Conservation (phyloP, 2,113 vertebrate genomes). For the Phodopus roborovskii region DNA sequence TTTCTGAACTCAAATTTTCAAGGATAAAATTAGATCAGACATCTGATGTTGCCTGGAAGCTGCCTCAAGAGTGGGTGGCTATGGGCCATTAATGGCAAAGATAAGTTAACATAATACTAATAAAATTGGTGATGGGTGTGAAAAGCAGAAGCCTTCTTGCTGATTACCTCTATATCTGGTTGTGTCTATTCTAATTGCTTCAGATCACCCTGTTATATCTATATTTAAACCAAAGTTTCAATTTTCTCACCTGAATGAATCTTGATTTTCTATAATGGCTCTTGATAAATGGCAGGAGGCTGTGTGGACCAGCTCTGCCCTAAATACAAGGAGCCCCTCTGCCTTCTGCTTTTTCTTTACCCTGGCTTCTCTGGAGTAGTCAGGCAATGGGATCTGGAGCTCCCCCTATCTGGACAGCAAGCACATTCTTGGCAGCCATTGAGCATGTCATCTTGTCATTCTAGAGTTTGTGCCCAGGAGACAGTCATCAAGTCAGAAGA, state of each 20-base stretch:
- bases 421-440: neutral
- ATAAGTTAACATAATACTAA: conserved; percentile 13
- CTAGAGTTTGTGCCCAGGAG: neutral
- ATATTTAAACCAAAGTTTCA: neutral
- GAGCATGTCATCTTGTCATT: neutral
- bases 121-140: neutral
- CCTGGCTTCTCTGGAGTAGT: neutral
- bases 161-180: neutral
- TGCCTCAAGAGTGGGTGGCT: conserved; percentile 37
- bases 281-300: neutral
- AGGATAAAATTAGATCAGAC: conserved; percentile 62
- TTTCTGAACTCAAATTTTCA: conserved; percentile 10
- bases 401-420: neutral
- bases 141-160: neutral
- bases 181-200: neutral
- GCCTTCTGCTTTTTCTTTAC: accelerated
- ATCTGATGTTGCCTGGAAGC: conserved; percentile 12
- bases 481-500: neutral
- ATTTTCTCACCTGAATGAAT: neutral
- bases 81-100: neutral
- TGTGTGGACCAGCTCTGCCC: neutral
- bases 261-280: neutral
- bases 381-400: neutral
- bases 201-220: neutral
- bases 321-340: no score